Base-by-base conservation (phyloP, 2,797 vertebrate genomes). In the Gallirallus australis region DNA sequence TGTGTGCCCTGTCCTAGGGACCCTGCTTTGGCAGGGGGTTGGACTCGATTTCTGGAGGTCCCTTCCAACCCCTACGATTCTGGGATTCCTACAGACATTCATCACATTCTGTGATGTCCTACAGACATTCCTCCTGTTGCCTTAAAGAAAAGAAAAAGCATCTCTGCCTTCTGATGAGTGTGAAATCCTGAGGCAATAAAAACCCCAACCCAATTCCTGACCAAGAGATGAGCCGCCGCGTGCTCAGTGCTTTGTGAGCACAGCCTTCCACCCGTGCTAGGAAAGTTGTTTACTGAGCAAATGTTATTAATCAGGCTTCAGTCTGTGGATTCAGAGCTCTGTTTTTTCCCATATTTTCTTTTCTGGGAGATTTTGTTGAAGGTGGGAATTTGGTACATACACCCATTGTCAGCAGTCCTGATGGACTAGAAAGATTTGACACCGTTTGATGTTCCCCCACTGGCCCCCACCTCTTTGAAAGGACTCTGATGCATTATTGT, bases 341-440 rank as follows among this genome's bases (percentile, higher is more conserved):
- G 54, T 3, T 69, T 69, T 40, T 59, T 31, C 72, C 82, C 11
- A 0, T 68, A 57, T 64, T 78, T 92, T 81, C 54, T 54, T 71
- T 79, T 92, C 78, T 68, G 86, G 24, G 84, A 85, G 53, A 54
- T 80, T 82, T 82, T 0, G 11, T 50, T 0, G 0, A 48, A 89
- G 31, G n/a, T 2, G 10, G 56, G 84, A 80, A 35, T 90, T 76
- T 40, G 35, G 39, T 76, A 59, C 47, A 47, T 47, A 45, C 13
- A 4, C 35, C 52, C 63, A 21, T 48, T 83, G 72, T 91, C 61
- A 78, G 53, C 2, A 6, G 12, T 35, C 33, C 84, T 78, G 57
- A 65, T 48, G 40, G 63, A 63, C 39, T 91, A 72, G 73, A 91
- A 90, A 88, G 77, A 79, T 79, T 69, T 93, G 84, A 88, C 80